These are phyloP conservation scores for Microcebus lehilahytsara DNA, from an alignment of 2,113 vertebrate species.

Conservation along the genomic window DNA sequence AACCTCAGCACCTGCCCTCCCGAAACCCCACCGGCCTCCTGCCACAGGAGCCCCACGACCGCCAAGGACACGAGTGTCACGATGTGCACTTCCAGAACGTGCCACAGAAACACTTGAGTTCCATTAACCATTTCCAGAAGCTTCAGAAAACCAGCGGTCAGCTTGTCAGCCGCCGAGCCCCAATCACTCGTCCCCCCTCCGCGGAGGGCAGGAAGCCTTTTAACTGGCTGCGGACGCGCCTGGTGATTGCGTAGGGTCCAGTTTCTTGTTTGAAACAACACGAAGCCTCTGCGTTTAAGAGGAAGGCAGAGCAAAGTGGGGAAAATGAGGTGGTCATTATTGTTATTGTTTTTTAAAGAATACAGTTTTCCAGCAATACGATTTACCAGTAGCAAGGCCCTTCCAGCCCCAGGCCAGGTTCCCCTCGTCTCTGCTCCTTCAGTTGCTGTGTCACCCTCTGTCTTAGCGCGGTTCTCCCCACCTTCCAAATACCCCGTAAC, in stretches of 20 bases:
- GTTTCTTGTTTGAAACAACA: neutral
- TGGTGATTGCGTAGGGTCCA: rapidly evolving
- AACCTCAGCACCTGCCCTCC: neutral
- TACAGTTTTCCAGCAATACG: neutral
- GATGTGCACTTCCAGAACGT: conserved; percentile 86
- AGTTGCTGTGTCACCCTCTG: rapidly evolving
- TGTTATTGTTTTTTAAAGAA: neutral
- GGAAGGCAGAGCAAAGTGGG: neutral
- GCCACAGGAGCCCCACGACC: conserved; percentile 85
- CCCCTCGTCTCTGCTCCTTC: no score
- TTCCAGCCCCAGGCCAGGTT: rapidly evolving
- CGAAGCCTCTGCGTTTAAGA: neutral
- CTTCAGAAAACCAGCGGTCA: conserved; percentile 81
- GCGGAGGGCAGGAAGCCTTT: neutral
- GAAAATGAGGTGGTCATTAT: neutral
- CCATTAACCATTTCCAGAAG: conserved; percentile 72
- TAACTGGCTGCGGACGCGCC: neutral
- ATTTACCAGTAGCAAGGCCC: neutral
- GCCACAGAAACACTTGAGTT: conserved; percentile 83
- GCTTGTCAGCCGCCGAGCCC: conserved; percentile 79
- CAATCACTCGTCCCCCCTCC: conserved; percentile 77
- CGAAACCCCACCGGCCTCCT: conserved; percentile 80
- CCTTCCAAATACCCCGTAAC: rapidly evolving
- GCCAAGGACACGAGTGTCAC: conserved; percentile 82
- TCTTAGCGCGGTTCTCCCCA: neutral